Base-by-base conservation (phyloP, 2,888 invertebrate genomes). In the Carcina quercana region DNA sequence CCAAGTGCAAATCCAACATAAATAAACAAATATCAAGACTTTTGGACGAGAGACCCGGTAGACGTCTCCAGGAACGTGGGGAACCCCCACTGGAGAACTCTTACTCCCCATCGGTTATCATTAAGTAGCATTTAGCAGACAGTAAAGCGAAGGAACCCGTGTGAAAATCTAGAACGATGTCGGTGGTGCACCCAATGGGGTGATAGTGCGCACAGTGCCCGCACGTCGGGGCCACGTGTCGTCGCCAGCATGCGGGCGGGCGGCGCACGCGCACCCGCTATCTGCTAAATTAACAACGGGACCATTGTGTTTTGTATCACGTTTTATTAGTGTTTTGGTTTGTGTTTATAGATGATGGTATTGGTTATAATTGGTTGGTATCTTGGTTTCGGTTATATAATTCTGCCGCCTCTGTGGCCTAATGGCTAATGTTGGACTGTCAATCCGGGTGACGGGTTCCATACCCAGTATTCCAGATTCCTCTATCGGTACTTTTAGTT, bases 91-190 rank as follows among this genome's bases (percentile, higher is more conserved):
- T 13, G 25, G 6, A 25, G 25, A 24, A 24, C 24, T 24, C n/a
- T n/a, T n/a, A n/a, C n/a, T n/a, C n/a, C n/a, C 10, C 11, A 6
- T 24, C 25, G 10, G 12, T 14, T 26, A 26, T 26, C 24, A 24
- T 24, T 13, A 24, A n/a, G n/a, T n/a, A n/a, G 12, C 11, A 6
- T 22, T 22, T 28, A 15, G 19, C 15, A 5, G 22, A 45, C 53
- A 38, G 51, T 47, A 45, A 41, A 39, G 33, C 32, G 21, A 13
- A 36, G 35, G n/a, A n/a, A n/a, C 50, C 50, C 61, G 60, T 70
- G 72, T 74, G 73, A 71, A 69, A 72, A 76, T 73, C 57, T 66
- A 69, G 66, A 60, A 51, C 61, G 52, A 79, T 79, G 60, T 47
- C 78, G 78, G 78, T 65, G 67, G 59, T 62, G 41, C 45, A 43